Evolutionary conservation across 2,888 invertebrate genomes (phyloP), one percentile per base, ranked within the genome.

Genomic region (Hypselothyrea guttata): DNA sequence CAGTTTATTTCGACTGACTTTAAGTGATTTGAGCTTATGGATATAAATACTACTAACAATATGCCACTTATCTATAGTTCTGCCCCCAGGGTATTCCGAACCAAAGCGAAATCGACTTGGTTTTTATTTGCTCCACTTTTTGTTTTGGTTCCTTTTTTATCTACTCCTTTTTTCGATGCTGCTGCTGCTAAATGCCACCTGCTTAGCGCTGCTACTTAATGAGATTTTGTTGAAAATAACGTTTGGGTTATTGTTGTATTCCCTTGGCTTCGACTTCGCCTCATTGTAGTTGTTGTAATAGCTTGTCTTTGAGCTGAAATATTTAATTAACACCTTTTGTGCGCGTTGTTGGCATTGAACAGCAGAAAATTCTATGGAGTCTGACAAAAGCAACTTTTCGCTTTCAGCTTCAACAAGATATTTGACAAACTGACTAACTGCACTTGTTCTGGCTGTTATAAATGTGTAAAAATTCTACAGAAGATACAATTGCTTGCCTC

Each of bases 321-420:
- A 78, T 81, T 81, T 82, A 82, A 81, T 79, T 74, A 79, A 74
- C 74, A 49, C 69, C 69, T 53, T 65, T 65, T 61, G 69, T 69
- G 2, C 38, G 31, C 47, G 22, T 30, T 54, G 53, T 40, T 9
- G 33, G 46, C 30, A 27, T 38, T 54, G 7, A 40, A 15, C 16
- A 46, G 33, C 40, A 2, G n/a, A 40, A 54, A 12, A 16, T 47
- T 54, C 30, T 35, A 30, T 18, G 54, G 35, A 18, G 37, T 41
- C 16, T 28, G 28, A 5, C 13, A 28, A 11, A 7, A 35, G 13
- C 12, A 7, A 41, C 8, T 33, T 33, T 1, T 11, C 33, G 11
- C n/a, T n/a, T n/a, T 30, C 2, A 9, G 9, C 30, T 27, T 7
- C 5, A 57, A 68, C 41, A 15, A 52, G 51, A 48, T 61, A 49